These are phyloP conservation scores for Neuroscelio doddi DNA, from an alignment of 2,888 invertebrate genomes.

Conservation along the genomic window DNA sequence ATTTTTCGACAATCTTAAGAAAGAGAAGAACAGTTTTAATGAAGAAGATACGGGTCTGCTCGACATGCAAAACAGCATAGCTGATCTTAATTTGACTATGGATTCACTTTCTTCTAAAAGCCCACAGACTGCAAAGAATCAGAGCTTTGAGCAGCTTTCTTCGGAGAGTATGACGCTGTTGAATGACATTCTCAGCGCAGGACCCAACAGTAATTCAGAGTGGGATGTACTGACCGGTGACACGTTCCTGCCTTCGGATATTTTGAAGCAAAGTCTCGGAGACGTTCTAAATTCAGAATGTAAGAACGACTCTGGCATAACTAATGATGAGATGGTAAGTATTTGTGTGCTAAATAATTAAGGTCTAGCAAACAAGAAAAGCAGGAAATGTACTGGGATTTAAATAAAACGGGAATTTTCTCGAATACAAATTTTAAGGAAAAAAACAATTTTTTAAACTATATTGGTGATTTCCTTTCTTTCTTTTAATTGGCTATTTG, in stretches of 20 bases:
- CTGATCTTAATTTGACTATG: conserved; percentile 56
- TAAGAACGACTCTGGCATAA: conserved; percentile 25
- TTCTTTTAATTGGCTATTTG: no score
- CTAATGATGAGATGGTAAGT: conserved; percentile 55
- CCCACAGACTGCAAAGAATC: conserved; percentile 34
- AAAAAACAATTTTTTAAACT: no score
- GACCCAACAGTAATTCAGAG: conserved; percentile 47
- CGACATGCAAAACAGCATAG: conserved; percentile 54
- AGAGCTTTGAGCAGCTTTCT: conserved; percentile 56
- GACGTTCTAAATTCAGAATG: conserved; percentile 50
- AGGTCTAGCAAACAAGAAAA: no score
- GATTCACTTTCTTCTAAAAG: conserved; percentile 40
- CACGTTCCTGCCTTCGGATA: conserved; percentile 65
- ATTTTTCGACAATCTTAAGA: conserved; percentile 53
- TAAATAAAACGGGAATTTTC: no score
- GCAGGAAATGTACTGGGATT: no score
- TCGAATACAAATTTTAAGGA: no score
- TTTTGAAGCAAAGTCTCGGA: conserved; percentile 67
- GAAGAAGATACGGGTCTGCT: conserved; percentile 27
- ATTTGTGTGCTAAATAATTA: conserved; percentile 15
- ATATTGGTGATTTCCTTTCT: no score
- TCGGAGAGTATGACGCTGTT: conserved; percentile 63
- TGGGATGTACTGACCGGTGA: conserved; percentile 61
- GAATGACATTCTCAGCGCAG: conserved; percentile 60
- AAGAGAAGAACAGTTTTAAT: conserved; percentile 23